A percentile compares a stretch with the other conserved stretches of the same genome.
phyloP scores from a whole-genome alignment of 2,888 invertebrate genomes.

The Ypsolopha scabrella region DNA sequence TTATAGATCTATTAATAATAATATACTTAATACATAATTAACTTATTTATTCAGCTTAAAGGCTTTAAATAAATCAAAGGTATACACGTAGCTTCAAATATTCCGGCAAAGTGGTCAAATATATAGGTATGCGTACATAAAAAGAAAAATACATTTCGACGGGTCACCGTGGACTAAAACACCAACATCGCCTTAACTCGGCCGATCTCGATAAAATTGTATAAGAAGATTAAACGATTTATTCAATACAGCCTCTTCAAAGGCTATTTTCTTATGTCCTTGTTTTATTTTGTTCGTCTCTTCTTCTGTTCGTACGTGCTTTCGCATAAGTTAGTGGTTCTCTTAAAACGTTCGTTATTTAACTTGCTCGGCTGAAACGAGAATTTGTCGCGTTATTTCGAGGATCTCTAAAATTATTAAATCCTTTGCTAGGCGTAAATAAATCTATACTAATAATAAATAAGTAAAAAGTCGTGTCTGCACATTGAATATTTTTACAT shows the following conservation, averaged over 20 bases:
- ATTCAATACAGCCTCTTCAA: slow-evolving; percentile 53
- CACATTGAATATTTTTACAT: too few relatives aligned
- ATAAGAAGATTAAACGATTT: slow-evolving; percentile 66
- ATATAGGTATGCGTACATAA: too few relatives aligned
- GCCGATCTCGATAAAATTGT: slow-evolving; percentile 62
- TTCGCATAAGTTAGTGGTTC: slow-evolving; percentile 35
- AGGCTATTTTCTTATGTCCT: slow-evolving; percentile 55
- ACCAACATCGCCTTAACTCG: slow-evolving; percentile 15
- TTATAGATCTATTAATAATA: too few relatives aligned
- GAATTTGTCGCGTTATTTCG: slow-evolving; percentile 28
- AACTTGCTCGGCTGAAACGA: slow-evolving; percentile 28
- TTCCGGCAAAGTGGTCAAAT: too few relatives aligned
- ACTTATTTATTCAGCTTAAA: too few relatives aligned
- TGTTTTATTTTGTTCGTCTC: slow-evolving; percentile 52
- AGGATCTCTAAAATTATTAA: slow-evolving; percentile 6
- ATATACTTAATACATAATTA: too few relatives aligned
- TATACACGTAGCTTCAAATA: too few relatives aligned
- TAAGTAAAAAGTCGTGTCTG: too few relatives aligned
- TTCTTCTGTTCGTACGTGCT: slow-evolving; percentile 31
- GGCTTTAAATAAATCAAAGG: too few relatives aligned
- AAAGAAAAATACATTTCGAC: too few relatives aligned
- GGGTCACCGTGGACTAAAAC: too few relatives aligned
- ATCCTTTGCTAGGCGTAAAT: background rate
- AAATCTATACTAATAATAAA: too few relatives aligned
- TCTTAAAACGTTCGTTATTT: slow-evolving; percentile 32